phyloP scores from a whole-genome alignment of 2,113 vertebrate genomes.

The Catharus minimus region DNA sequence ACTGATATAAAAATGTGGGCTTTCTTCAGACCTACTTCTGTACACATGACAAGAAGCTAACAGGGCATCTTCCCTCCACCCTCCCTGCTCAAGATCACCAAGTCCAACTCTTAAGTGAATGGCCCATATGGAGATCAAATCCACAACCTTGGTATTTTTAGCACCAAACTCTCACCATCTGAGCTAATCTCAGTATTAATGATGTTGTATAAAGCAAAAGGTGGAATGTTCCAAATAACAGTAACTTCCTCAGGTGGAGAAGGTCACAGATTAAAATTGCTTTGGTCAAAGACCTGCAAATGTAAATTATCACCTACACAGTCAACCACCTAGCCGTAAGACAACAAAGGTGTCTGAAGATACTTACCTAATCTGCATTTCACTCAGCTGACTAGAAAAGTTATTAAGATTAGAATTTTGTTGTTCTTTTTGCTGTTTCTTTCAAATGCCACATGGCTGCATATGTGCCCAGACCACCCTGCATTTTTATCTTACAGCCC shows the following conservation, averaged over 20 bases:
- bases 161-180: not conserved
- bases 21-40: not conserved
- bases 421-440: not conserved
- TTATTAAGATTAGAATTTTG: not conserved
- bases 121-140: not conserved
- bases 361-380: not conserved
- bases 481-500: not conserved
- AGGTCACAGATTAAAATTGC: not conserved
- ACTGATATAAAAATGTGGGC: not conserved
- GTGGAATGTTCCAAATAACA: not conserved
- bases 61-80: not conserved
- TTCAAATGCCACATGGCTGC: not conserved
- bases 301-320: not conserved
- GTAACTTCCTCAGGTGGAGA: not conserved
- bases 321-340: not conserved
- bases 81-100: not conserved
- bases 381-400: not conserved
- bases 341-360: not conserved
- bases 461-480: accelerated
- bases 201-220: not conserved
- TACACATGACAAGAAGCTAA: not conserved
- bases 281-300: not conserved
- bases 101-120: not conserved
- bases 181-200: not conserved
- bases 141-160: not conserved